A percentile compares a stretch with the other conserved stretches of the same genome.
These are phyloP conservation scores for Dermatophagoides farinae DNA, from an alignment of 1,140 invertebrate species.

Conservation along the genomic window DNA sequence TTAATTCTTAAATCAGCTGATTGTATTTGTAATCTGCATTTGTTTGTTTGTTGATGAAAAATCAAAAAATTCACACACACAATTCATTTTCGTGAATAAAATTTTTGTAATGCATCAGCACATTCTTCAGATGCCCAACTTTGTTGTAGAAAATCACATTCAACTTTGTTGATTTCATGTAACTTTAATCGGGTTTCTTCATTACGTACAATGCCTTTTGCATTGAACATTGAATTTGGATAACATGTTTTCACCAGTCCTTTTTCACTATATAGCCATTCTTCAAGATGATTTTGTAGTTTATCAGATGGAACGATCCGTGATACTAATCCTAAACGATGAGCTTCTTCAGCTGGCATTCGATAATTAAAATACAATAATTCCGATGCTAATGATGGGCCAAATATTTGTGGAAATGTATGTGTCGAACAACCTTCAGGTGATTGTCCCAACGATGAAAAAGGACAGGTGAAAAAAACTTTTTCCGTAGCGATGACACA, in stretches of 20 bases:
- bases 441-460: slow-evolving; percentile 49
- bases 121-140: slow-evolving; percentile 40
- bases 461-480: slow-evolving; percentile 69
- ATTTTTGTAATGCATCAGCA: slow-evolving; percentile 32
- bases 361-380: slow-evolving; percentile 56
- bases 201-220: slow-evolving; percentile 13
- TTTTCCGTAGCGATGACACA: slow-evolving; percentile 56
- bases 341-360: slow-evolving; percentile 49
- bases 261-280: slow-evolving; percentile 6
- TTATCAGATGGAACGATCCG: slow-evolving; percentile 38
- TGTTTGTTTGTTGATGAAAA: too few species aligned
- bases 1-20: too few species aligned
- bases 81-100: slow-evolving; percentile 23
- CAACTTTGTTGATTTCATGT: slow-evolving; percentile 32
- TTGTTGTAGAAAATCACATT: slow-evolving; percentile 34
- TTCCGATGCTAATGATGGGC: slow-evolving; percentile 45
- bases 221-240: slow-evolving; percentile 4
- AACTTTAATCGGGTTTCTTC: slow-evolving; percentile 22
- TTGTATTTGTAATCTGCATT: too few species aligned
- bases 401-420: slow-evolving; percentile 58
- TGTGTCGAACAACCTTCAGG: slow-evolving; percentile 66
- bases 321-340: slow-evolving; percentile 44
- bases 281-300: slow-evolving; percentile 25
- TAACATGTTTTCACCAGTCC: slow-evolving; percentile 13
- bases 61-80: too few species aligned